Evolutionary conservation across 2,797 vertebrate species (phyloP), one percentile per base, ranked within the genome.

Genomic region (Callimico goeldii): DNA sequence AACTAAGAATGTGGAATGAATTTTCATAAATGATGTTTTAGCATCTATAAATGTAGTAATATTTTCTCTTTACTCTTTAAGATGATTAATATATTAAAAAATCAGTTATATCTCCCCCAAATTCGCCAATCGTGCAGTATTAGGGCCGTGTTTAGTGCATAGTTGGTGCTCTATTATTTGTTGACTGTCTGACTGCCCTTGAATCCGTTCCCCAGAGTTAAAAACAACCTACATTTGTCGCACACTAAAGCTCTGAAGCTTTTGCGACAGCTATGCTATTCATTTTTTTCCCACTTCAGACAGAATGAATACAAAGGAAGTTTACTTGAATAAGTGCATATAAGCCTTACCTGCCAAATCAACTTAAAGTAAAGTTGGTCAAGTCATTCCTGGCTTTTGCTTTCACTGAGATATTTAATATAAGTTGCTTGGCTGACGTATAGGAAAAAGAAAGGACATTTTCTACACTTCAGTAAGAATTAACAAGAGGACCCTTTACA

Each of bases 391-490:
- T 82, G 86, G 36, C 14, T 70, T 96, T 97, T 86, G n/a, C 46
- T 86, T 80, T 72, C 48, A 77, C 84, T 73, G 82, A 95, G 64
- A 86, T 86, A 57, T 43, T 94, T 88, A 90, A 72, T 64, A 48
- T 73, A 82, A 89, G 50, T 76, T 76, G 36, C 67, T 86, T 94
- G 79, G 8, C 61, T 92, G 86, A 70, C 28, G 15, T 43, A 64
- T 43, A 33, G 57, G 33, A 46, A 39, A 93, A 83, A 41, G 4
- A 72, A 61, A 93, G 91, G 50, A 4, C 33, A 39, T 90, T 96
- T 92, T 95, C 87, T 91, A 5, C 43, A 88, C 82, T 95, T 97
- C 76, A 87, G 33, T 52, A 80, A 84, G 50, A 28, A 67, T 84
- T 88, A 83, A 87, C 72, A 77, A 67, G 90, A 88, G 76, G 83